Percentiles rank a stretch among this genome's conserved stretches.
Evolutionary conservation across 2,113 vertebrate genomes (phyloP).

Genomic region (Hystrix cristata): DNA sequence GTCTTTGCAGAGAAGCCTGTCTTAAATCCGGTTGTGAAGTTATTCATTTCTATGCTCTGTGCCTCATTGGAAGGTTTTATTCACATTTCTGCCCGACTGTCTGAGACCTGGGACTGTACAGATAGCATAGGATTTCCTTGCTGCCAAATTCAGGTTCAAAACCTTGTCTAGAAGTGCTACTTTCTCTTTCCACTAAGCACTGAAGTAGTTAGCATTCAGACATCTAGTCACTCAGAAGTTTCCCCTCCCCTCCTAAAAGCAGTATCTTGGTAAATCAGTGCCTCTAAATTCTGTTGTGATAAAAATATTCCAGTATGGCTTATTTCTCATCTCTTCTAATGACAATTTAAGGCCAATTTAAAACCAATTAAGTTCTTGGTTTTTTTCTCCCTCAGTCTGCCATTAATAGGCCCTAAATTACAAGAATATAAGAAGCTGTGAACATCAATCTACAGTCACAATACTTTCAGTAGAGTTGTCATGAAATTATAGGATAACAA

Average conservation of each 20-base stretch:
- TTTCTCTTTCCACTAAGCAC: not conserved
- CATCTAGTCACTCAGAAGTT: slow-evolving; percentile 33
- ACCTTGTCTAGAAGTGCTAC: not conserved
- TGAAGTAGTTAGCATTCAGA: not conserved
- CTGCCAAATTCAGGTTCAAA: not conserved
- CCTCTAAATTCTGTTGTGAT: slow-evolving; percentile 76
- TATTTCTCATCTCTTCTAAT: slow-evolving; percentile 85
- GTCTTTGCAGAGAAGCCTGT: not conserved
- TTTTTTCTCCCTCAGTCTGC: slow-evolving; percentile 63
- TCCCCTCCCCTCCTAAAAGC: not conserved
- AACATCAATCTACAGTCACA: slow-evolving; percentile 85
- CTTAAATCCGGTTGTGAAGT: not conserved
- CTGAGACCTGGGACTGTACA: not conserved
- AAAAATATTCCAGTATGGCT: slow-evolving; percentile 81
- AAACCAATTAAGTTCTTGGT: slow-evolving; percentile 85
- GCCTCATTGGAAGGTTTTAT: not conserved
- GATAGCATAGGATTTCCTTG: not conserved
- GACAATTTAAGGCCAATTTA: slow-evolving; percentile 87
- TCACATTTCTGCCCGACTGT: not conserved
- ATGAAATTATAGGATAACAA: slow-evolving; percentile 84
- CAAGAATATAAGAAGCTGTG: slow-evolving; percentile 78
- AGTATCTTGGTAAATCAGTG: slow-evolving; percentile 29
- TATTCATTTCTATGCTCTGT: not conserved
- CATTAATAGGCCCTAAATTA: slow-evolving; percentile 87
- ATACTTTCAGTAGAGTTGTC: slow-evolving; percentile 85